Evolutionary conservation across 1,140 invertebrate genomes (phyloP).

Genomic region (Saxidomus purpurata): DNA sequence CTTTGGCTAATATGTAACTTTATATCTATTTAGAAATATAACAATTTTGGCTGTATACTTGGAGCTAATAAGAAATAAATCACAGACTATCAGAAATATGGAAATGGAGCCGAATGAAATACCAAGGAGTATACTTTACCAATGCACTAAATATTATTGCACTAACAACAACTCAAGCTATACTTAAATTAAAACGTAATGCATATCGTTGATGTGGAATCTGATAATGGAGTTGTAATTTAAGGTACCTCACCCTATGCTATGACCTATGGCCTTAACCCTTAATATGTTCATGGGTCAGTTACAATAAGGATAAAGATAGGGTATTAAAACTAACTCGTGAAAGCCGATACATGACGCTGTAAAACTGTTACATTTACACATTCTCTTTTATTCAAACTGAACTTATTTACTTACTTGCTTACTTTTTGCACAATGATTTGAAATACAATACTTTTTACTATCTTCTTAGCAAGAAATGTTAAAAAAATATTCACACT

Average conservation of each 20-base stretch:
- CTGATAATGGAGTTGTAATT: slow-evolving; percentile 20
- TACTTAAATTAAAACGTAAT: slow-evolving; percentile 31
- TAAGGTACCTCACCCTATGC: neutral
- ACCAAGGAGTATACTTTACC: too few relatives aligned
- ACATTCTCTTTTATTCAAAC: neutral
- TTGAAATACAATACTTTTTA: too few relatives aligned
- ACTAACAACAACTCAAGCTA: neutral
- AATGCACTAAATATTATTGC: neutral
- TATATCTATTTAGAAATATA: too few relatives aligned
- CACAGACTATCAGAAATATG: too few relatives aligned
- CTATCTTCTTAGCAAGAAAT: too few relatives aligned
- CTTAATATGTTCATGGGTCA: slow-evolving; percentile 38
- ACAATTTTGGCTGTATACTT: too few relatives aligned
- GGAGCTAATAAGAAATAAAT: too few relatives aligned
- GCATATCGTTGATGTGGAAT: slow-evolving; percentile 1
- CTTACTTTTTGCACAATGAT: too few relatives aligned
- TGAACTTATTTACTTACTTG: too few relatives aligned
- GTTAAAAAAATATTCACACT: too few relatives aligned
- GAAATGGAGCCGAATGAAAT: too few relatives aligned
- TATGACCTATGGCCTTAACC: neutral
- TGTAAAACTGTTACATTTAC: neutral
- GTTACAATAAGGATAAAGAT: slow-evolving; percentile 13
- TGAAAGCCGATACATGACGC: neutral
- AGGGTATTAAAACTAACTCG: slow-evolving; percentile 10
- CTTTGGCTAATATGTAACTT: too few relatives aligned